Percentiles rank a stretch among this genome's conserved stretches.
phyloP scores from a whole-genome alignment of 1,140 invertebrate species.

The Apocrypta bakeri region DNA sequence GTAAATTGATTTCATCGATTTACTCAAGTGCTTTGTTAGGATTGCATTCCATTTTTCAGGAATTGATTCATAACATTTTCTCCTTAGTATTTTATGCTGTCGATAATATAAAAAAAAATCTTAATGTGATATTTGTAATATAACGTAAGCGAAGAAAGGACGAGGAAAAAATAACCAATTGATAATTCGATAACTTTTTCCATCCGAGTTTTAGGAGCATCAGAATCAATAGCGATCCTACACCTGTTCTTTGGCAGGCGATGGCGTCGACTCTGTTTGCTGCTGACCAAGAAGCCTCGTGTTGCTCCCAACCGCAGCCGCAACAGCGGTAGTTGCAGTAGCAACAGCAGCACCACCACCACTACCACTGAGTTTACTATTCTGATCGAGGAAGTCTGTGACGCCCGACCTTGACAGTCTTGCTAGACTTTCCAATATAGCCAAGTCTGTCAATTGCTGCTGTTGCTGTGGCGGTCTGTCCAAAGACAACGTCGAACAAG shows the following conservation, averaged over 20 bases:
- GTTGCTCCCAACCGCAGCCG: background rate
- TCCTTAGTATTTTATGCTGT: no score
- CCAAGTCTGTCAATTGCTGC: constrained; percentile 18
- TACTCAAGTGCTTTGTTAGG: no score
- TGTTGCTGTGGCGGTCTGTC: constrained; percentile 20
- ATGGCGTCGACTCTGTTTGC: background rate
- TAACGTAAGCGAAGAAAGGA: background rate
- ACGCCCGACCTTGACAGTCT: constrained; percentile 31
- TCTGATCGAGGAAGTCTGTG: constrained; percentile 6
- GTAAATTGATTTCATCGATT: no score
- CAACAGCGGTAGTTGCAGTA: background rate
- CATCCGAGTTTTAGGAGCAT: background rate
- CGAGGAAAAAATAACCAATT: background rate
- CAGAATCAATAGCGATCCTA: constrained; percentile 11
- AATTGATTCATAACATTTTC: no score
- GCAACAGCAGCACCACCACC: constrained; percentile 9
- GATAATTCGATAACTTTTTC: background rate
- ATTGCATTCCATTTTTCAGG: no score
- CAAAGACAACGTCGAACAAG: constrained; percentile 13
- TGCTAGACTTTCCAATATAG: constrained; percentile 22
- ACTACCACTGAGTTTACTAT: constrained; percentile 16
- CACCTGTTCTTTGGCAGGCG: constrained; percentile 29
- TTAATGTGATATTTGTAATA: background rate
- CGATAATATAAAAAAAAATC: no score
- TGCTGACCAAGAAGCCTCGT: background rate